phyloP scores from a whole-genome alignment of 2,888 invertebrate species.

The Lasioglossum lativentre region DNA sequence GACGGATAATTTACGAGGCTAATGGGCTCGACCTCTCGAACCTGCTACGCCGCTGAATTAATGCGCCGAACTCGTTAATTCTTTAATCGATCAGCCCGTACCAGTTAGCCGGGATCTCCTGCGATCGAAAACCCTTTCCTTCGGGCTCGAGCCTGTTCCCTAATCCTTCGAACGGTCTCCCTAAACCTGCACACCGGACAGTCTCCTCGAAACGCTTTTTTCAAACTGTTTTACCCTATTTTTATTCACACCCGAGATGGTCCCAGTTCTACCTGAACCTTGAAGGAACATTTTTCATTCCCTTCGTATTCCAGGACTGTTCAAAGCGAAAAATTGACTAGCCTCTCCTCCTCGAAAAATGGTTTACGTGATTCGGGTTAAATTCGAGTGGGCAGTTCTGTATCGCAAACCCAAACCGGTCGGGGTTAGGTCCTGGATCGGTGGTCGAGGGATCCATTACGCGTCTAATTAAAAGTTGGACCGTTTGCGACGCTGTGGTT shows the following conservation, averaged over 20 bases:
- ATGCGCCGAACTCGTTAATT: background rate
- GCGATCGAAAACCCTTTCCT: background rate
- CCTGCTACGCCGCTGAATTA: conserved; percentile 20
- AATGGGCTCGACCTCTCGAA: conserved; percentile 27
- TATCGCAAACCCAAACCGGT: conserved; percentile 10
- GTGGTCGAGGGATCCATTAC: conserved; percentile 27
- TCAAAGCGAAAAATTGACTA: too few species aligned
- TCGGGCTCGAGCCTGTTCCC: background rate
- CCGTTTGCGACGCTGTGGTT: background rate
- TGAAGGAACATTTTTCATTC: too few species aligned
- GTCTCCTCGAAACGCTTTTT: background rate
- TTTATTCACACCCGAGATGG: too few species aligned
- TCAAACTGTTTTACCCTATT: background rate
- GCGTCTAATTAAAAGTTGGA: conserved; percentile 62
- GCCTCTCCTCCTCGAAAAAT: too few species aligned
- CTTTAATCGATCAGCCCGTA: conserved; percentile 1
- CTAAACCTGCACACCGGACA: background rate
- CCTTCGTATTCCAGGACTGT: too few species aligned
- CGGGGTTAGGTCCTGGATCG: background rate
- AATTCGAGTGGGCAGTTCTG: background rate
- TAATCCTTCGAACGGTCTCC: background rate
- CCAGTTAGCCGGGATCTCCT: background rate
- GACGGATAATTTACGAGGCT: conserved; percentile 57
- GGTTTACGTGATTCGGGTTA: background rate
- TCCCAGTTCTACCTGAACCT: too few species aligned